These are phyloP conservation scores for Sturnus vulgaris DNA, from an alignment of 2,113 vertebrate species.

Conservation along the genomic window DNA sequence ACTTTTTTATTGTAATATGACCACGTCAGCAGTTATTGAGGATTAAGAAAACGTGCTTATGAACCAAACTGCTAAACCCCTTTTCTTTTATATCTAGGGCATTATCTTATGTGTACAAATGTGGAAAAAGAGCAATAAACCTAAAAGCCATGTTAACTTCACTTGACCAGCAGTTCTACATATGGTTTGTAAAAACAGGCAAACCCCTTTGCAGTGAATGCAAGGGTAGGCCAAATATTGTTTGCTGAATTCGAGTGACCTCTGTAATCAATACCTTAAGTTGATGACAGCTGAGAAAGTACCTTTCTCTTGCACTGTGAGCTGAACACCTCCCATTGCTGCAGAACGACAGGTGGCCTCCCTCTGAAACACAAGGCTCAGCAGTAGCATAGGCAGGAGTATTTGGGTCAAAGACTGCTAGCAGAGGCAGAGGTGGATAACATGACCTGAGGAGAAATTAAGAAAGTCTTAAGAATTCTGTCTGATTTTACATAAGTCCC, in stretches of 20 bases:
- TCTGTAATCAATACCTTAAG: neutral
- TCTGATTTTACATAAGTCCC: neutral
- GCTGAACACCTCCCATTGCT: neutral
- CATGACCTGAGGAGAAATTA: neutral
- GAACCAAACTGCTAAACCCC: neutral
- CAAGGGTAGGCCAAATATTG: neutral
- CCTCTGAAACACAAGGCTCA: neutral
- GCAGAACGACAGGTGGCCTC: accelerated
- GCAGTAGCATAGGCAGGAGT: neutral
- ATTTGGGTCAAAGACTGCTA: neutral
- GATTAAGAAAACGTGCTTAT: neutral
- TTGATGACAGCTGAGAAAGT: neutral
- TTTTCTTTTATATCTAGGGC: neutral
- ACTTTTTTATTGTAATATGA: neutral
- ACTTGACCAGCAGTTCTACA: neutral
- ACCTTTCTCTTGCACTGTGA: neutral
- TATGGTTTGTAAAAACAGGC: neutral
- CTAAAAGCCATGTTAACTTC: neutral
- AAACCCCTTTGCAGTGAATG: neutral
- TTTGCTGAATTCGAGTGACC: neutral
- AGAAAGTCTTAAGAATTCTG: neutral
- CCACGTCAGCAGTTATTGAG: neutral
- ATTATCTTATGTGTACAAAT: neutral
- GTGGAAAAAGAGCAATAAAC: neutral
- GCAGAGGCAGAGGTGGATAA: neutral